Evolutionary conservation across 2,888 invertebrate species (phyloP).

Genomic region (Teinopalpus imperialis): DNA sequence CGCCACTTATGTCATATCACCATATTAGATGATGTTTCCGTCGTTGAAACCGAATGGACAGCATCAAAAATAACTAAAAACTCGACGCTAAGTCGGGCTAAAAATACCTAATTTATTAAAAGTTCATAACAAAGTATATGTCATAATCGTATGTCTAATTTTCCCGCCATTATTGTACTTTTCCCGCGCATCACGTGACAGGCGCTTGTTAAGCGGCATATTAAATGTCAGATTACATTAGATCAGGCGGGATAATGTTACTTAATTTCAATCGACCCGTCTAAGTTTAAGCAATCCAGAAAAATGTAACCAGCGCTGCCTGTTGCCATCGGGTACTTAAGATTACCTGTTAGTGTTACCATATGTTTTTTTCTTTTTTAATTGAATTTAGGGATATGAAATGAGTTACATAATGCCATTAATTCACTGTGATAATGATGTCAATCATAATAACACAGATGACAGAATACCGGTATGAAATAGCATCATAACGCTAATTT

Average conservation of each 20-base stretch:
- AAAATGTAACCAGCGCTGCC: slow-evolving; percentile 18
- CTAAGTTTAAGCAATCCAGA: slow-evolving; percentile 18
- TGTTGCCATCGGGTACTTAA: slow-evolving; percentile 2
- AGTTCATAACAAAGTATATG: slow-evolving; percentile 6
- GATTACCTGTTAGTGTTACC: slow-evolving; percentile 6
- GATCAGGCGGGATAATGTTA: slow-evolving; percentile 13
- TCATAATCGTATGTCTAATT: slow-evolving; percentile 3
- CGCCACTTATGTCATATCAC: too few relatives aligned
- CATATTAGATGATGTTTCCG: too few relatives aligned
- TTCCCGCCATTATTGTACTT: slow-evolving; percentile 4
- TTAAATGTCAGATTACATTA: slow-evolving; percentile 21
- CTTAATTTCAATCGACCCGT: slow-evolving; percentile 13
- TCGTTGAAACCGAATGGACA: too few relatives aligned
- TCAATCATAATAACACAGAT: too few relatives aligned
- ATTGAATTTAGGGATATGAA: too few relatives aligned
- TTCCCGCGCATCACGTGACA: slow-evolving; percentile 9
- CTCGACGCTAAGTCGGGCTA: too few relatives aligned
- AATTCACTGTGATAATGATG: too few relatives aligned
- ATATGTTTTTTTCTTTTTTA: background rate
- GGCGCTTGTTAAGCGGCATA: slow-evolving; percentile 11
- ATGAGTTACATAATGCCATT: too few relatives aligned
- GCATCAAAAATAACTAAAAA: too few relatives aligned
- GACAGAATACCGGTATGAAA: too few relatives aligned
- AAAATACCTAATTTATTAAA: too few relatives aligned
- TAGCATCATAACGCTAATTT: too few relatives aligned